These are phyloP conservation scores for Euspilapteryx auroguttella DNA, from an alignment of 2,888 invertebrate species.

Conservation along the genomic window DNA sequence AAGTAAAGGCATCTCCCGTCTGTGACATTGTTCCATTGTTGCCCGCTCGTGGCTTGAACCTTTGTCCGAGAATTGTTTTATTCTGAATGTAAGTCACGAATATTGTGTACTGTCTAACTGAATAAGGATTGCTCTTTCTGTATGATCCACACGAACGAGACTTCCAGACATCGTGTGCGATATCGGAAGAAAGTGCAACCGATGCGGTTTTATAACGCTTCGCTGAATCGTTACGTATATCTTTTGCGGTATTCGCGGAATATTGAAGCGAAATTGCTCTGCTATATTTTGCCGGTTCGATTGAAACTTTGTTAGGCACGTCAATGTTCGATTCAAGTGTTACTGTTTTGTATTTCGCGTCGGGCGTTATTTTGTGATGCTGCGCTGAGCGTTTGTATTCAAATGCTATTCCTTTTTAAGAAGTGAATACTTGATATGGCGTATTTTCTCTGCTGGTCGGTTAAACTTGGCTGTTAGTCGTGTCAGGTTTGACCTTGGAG, in stretches of 20 bases:
- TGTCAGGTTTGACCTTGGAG: no score
- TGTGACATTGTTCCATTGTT: constrained; percentile 50
- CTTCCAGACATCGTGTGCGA: constrained; percentile 14
- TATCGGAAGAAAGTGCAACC: constrained; percentile 28
- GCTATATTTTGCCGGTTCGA: no score
- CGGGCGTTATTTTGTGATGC: no score
- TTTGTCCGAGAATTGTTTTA: constrained; percentile 59
- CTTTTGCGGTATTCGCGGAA: constrained; percentile 23
- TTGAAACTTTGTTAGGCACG: background rate
- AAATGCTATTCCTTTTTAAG: background rate
- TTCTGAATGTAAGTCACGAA: constrained; percentile 60
- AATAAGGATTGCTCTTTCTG: constrained; percentile 24
- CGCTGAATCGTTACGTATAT: constrained; percentile 22
- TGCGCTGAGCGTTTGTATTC: background rate
- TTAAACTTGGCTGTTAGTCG: no score
- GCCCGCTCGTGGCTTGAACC: constrained; percentile 43
- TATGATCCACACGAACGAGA: constrained; percentile 17
- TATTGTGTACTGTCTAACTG: constrained; percentile 47
- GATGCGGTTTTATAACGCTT: constrained; percentile 25
- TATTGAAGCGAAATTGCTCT: constrained; percentile 22
- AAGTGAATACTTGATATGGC: background rate
- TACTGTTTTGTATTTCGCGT: constrained; percentile 3
- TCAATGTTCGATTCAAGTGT: no score
- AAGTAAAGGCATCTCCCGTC: constrained; percentile 42
- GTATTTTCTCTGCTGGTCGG: no score